Base-by-base conservation (phyloP, 2,888 invertebrate genomes). In the Thereva unica region DNA sequence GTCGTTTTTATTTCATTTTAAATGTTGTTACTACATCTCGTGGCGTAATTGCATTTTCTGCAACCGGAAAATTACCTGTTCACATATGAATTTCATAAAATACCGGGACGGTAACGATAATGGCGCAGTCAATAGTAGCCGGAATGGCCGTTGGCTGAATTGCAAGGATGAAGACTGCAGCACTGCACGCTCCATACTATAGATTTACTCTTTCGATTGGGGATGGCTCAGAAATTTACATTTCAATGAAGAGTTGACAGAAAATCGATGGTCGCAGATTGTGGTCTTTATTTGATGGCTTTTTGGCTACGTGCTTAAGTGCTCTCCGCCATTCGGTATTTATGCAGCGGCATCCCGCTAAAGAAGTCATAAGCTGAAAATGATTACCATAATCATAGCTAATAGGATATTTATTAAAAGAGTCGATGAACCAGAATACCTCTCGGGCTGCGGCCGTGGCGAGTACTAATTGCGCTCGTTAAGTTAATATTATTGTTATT, bases 1-100 rank as follows among this genome's bases (percentile, higher is more conserved):
- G 68, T 68, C 56, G 66, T 66, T 68, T 68, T 68, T 66, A 68
- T 68, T 68, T 68, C 55, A 50, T 66, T 68, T 68, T 68, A 68
- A 68, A 68, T 66, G 68, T 63, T 68, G 44, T 68, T 55, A 63
- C 66, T 68, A 66, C 66, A 66, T 45, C 40, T 44, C 44, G 55
- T 50, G 50, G 57, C 66, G 63, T 68, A 68, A 68, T 68, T 66
- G 63, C 66, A 66, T 63, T 56, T 66, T 55, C 66, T 66, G 66
- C 66, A 68, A 68, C 68, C 63, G 66, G 68, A 68, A 68, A 68
- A 68, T 68, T 68, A 66, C 68, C 45, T 55, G 44, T 54, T 64
- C 54, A 53, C 54, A 64, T 64, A 64, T 64, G 64, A 64, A 64
- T 64, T 64, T 64, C 64, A 64, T 54, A 64, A 64, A 64, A 64